phyloP scores from a whole-genome alignment of 2,888 invertebrate species.

The Melanotus villosus region DNA sequence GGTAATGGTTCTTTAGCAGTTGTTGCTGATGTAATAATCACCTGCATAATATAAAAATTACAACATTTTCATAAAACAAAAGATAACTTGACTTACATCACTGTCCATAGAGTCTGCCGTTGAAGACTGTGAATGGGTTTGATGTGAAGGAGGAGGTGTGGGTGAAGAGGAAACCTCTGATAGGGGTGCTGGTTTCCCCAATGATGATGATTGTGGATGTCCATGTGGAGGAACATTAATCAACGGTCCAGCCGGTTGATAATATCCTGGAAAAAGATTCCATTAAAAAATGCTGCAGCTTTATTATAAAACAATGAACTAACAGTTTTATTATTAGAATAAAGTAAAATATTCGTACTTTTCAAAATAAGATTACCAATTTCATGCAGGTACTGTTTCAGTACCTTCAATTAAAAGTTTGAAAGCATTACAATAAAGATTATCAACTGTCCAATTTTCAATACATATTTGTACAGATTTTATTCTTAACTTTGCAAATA shows the following conservation, averaged over 20 bases:
- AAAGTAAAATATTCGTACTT: no score
- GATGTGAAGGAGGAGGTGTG: conserved; percentile 67
- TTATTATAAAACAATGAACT: no score
- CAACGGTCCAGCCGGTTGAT: conserved; percentile 93
- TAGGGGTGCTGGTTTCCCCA: conserved; percentile 68
- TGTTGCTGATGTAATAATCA: conserved; percentile 67
- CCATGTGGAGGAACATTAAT: conserved; percentile 76
- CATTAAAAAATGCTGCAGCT: not conserved
- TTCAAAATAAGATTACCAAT: no score
- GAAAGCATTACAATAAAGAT: no score
- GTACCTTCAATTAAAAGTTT: no score
- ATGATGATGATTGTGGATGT: conserved; percentile 67
- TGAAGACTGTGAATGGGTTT: conserved; percentile 63
- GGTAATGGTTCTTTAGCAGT: conserved; percentile 64
- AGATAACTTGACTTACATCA: conserved; percentile 62
- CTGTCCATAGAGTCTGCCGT: conserved; percentile 68
- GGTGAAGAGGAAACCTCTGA: conserved; percentile 71
- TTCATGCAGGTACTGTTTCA: no score
- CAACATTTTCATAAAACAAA: not conserved
- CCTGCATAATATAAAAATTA: conserved; percentile 56
- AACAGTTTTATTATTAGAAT: no score
- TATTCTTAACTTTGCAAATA: no score
- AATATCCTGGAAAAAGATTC: conserved; percentile 79
- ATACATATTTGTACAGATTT: no score
- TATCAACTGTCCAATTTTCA: no score